phyloP scores from a whole-genome alignment of 1,140 invertebrate species.

The Aradophagus sp. region DNA sequence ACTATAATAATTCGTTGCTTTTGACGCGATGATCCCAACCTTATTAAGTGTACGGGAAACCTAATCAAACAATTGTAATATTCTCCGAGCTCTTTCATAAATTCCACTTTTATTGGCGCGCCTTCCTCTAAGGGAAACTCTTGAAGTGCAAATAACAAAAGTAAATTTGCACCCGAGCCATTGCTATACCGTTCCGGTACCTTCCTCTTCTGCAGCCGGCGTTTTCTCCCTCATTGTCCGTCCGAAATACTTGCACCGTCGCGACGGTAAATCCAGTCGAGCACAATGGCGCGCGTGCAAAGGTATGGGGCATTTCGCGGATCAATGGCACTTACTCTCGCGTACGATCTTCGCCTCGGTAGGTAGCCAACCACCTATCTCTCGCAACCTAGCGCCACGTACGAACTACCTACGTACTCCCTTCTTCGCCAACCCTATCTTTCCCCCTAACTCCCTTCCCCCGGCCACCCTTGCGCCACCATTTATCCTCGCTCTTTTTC shows the following conservation, averaged over 20 bases:
- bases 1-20: no score
- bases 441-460: neutral
- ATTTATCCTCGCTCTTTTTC: slow-evolving; percentile 21
- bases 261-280: slow-evolving; percentile 63
- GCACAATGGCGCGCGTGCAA: slow-evolving; percentile 60
- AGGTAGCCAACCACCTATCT: slow-evolving; percentile 53
- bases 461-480: slow-evolving; percentile 5
- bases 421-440: no score
- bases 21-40: slow-evolving; percentile 5
- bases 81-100: slow-evolving; percentile 33
- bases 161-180: slow-evolving; percentile 45
- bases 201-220: slow-evolving; percentile 24
- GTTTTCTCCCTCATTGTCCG: slow-evolving; percentile 53
- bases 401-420: slow-evolving; percentile 36
- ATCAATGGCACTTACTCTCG: slow-evolving; percentile 66
- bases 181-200: slow-evolving; percentile 7
- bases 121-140: slow-evolving; percentile 19
- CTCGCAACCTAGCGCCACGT: slow-evolving; percentile 42
- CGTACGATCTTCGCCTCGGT: slow-evolving; percentile 57
- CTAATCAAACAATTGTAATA: slow-evolving; percentile 55
- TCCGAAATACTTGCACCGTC: slow-evolving; percentile 59
- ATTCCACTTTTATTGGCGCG: slow-evolving; percentile 40
- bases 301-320: slow-evolving; percentile 63
- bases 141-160: slow-evolving; percentile 54
- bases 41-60: slow-evolving; percentile 34